Base-by-base conservation (phyloP, 2,113 vertebrate genomes). In the Embiotoca jacksoni region DNA sequence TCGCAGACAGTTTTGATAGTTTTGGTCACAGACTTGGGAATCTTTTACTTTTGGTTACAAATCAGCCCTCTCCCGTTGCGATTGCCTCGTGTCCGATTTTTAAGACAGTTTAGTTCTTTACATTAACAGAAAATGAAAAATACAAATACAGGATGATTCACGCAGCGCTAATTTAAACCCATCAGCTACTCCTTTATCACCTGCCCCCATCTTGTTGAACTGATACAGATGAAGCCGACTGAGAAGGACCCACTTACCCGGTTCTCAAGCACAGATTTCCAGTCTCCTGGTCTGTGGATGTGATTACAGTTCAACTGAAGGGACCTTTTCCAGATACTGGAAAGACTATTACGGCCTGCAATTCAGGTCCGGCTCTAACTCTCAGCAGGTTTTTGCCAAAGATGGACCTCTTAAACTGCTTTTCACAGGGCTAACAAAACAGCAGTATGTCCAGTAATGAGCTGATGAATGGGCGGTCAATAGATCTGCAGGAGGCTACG, bases 331-430 rank as follows among this genome's bases (percentile, higher is more conserved):
- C 70, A 81, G 74, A 75, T 71, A 69, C 53, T 75, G 72, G 59
- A 81, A 72, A 82, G 72, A 66, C 77, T 82, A 69, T 89, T 83
- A 77, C 32, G 70, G 70, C 16, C 76, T 23, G 13, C 74, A 52
- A 80, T 89, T 92, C 75, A 83, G 62, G 78, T 87, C 80, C 49
- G 64, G 60, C 59, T 60, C 53, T 52, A 32, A 63, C 80, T 75
- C 84, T 80, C 88, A 82, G 75, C 85, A 76, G 89, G 85, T 72
- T 83, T 83, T 81, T 75, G 52, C 75, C 13, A 37, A 77, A 80
- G 82, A 89, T 78, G 75, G 86, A 81, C 71, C 78, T 75, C 83
- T 73, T 85, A 84, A 83, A 83, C 80, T 35, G 82, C 86, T 88
- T 86, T 84, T 85, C 80, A 86, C 68, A 52, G 66, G 53, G 49